These are phyloP conservation scores for Mamestra configurata DNA, from an alignment of 1,140 invertebrate species.

Conservation along the genomic window DNA sequence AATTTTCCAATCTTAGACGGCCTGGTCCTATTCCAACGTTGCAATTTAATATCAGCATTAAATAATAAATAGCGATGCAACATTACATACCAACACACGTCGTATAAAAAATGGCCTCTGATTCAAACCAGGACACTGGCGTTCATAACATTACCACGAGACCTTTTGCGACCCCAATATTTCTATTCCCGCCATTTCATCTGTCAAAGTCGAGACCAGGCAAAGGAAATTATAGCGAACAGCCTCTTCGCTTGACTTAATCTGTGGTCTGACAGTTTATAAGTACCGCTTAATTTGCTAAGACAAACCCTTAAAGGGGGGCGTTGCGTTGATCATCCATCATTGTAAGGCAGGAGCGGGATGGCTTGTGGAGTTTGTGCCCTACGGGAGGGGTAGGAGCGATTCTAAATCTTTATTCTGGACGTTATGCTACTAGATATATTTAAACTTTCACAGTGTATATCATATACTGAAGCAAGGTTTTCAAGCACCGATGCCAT, in stretches of 20 bases:
- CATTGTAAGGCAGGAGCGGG: conserved; percentile 58
- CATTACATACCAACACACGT: background rate
- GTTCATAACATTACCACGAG: conserved; percentile 19
- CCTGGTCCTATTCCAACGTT: no score
- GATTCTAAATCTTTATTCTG: background rate
- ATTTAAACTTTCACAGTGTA: no score
- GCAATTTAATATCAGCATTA: background rate
- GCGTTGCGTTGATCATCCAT: conserved; percentile 63
- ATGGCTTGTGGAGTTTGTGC: conserved; percentile 47
- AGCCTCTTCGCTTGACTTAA: conserved; percentile 52
- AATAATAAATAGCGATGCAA: background rate
- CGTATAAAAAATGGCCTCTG: conserved; percentile 3
- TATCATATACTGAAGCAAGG: no score
- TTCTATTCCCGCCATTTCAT: conserved; percentile 36
- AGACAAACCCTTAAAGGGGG: conserved; percentile 63
- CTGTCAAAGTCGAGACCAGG: conserved; percentile 29
- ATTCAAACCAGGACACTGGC: conserved; percentile 6
- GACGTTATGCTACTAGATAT: no score
- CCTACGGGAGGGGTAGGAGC: background rate
- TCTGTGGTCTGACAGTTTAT: conserved; percentile 56
- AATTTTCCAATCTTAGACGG: no score
- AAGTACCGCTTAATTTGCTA: conserved; percentile 67
- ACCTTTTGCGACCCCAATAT: conserved; percentile 32
- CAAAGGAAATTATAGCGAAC: conserved; percentile 50
- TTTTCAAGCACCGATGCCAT: no score